Percentiles rank a stretch among this genome's conserved stretches.
These are phyloP conservation scores for Brachionus rubens DNA, from an alignment of 1,140 invertebrate genomes.

Conservation along the genomic window DNA sequence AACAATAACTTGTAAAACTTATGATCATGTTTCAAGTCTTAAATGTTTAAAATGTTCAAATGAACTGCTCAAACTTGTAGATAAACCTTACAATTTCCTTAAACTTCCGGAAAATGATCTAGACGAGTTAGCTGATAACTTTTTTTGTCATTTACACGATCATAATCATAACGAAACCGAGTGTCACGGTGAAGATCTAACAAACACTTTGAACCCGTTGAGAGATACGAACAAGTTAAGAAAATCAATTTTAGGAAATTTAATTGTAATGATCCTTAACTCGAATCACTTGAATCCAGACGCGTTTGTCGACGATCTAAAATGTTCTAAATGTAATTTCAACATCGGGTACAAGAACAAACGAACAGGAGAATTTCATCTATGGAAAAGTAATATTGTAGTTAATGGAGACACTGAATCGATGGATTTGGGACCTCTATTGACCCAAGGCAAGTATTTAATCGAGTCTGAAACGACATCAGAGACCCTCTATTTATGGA, in stretches of 20 bases:
- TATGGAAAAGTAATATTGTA: slow-evolving; percentile 20
- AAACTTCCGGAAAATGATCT: slow-evolving; percentile 40
- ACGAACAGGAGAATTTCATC: not conserved
- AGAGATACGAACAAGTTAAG: not conserved
- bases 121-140: slow-evolving; percentile 38
- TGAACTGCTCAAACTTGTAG: not conserved
- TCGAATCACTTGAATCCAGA: not conserved
- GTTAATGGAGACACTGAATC: not conserved
- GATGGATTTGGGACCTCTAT: not conserved
- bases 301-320: not conserved
- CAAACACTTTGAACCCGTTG: not conserved
- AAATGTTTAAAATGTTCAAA: not conserved
- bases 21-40: too few relatives aligned
- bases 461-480: not conserved
- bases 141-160: slow-evolving; percentile 45
- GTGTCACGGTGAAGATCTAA: not conserved
- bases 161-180: slow-evolving; percentile 19
- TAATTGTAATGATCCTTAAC: slow-evolving; percentile 1
- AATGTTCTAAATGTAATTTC: slow-evolving; percentile 1
- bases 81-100: not conserved
- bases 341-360: not conserved
- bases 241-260: slow-evolving; percentile 36
- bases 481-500: slow-evolving; percentile 2
- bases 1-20: too few relatives aligned
- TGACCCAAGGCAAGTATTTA: not conserved